Evolutionary conservation across 2,797 vertebrate genomes (phyloP), one percentile per base, ranked within the genome.

Genomic region (Cottoperca gobio): DNA sequence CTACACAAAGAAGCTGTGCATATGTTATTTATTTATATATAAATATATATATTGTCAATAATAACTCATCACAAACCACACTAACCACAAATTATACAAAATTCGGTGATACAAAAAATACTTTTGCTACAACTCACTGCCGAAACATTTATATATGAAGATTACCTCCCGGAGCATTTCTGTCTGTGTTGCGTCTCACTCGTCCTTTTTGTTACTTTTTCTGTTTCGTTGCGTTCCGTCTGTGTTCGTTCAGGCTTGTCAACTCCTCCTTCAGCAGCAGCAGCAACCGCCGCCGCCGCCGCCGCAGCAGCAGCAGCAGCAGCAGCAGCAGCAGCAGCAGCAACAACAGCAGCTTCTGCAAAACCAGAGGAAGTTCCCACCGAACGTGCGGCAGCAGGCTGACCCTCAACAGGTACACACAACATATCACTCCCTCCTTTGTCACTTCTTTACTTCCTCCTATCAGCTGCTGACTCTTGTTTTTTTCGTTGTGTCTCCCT

Each of bases 351-450:
- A 99, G 80, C 92, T 99, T 24, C 92, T 99, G 83, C 98, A 99
- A 90, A 99, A 97, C 93, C 97, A 98, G 95, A 97, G 98, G 85
- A 99, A 99, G 94, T 96, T 99, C 87, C 94, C 97, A 26, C 97
- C 97, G 65, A 97, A 96, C 53, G 94, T 98, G 78, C 95, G 98
- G 64, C 97, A 97, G 78, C 98, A 98, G 93, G 91, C 97, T 53
- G 98, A 99, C 78, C 94, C 95, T 71, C 98, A 99, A 81, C 97
- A 99, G 97, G 97, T 99, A 83, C 8, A 13, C 2, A 52, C 7
- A 8, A 8, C 8, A 14, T 6, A 2, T 66, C 28, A 21, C 37
- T 46, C 12, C 5, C 42, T 70, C 26, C 5, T 28, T 12, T 24
- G 23, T 60, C n/a, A 10, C 11, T 14, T 60, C 24, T 59, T 31